A percentile compares a stretch with the other conserved stretches of the same genome.
Conservation (phyloP, 2,113 vertebrate genomes). For the Natator depressus region DNA sequence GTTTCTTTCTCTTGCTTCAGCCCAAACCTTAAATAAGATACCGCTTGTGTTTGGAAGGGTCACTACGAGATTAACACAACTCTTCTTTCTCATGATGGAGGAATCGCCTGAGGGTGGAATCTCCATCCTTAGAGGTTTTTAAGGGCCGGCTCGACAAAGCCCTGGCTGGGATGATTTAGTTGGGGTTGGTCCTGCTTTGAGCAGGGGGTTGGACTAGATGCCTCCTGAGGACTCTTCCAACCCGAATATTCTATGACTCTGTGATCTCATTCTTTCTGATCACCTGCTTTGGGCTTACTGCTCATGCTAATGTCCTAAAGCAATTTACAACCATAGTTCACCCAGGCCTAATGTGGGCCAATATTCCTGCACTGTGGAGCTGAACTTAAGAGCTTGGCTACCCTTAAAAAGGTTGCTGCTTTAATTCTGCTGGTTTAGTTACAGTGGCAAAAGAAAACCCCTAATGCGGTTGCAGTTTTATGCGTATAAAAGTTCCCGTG, state of each 20-base stretch:
- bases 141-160: too few relatives aligned
- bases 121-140: too few relatives aligned
- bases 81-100: background rate
- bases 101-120: too few relatives aligned
- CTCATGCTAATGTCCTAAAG: background rate
- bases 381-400: background rate
- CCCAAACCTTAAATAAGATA: background rate
- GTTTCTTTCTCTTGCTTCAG: background rate
- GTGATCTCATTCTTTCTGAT: background rate
- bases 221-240: too few relatives aligned
- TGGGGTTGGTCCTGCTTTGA: too few relatives aligned
- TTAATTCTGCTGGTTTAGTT: background rate
- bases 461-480: background rate
- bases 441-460: background rate
- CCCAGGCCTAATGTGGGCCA: background rate
- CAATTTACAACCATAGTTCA: background rate
- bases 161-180: too few relatives aligned
- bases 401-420: background rate
- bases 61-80: background rate
- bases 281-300: background rate
- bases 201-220: too few relatives aligned
- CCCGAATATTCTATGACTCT: too few relatives aligned
- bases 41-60: background rate
- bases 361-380: background rate
- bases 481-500: background rate